Evolutionary conservation across 2,113 vertebrate genomes (phyloP).

Genomic region (Hassar affinis): DNA sequence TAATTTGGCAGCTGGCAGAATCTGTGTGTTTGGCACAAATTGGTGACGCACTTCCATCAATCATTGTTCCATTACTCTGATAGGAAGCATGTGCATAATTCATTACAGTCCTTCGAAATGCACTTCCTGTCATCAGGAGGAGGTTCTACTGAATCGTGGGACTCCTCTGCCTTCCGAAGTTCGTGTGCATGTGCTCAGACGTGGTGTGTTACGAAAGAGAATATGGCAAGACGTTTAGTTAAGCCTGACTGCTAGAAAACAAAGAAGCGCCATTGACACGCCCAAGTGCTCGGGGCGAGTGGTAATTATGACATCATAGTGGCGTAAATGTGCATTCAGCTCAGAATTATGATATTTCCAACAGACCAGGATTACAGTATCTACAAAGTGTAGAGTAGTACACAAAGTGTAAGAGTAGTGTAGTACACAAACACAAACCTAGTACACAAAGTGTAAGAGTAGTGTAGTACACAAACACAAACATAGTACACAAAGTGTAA

Average conservation of each 20-base stretch:
- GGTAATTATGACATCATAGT: not conserved
- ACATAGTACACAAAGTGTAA: too few relatives aligned
- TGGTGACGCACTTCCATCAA: not conserved
- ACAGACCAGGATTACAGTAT: too few relatives aligned
- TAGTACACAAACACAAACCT: too few relatives aligned
- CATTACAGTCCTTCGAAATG: not conserved
- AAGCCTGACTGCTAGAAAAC: too few relatives aligned
- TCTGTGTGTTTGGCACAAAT: not conserved
- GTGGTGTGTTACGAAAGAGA: too few relatives aligned
- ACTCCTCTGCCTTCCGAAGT: not conserved
- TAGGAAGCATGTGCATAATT: conserved; percentile 27
- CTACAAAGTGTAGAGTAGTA: too few relatives aligned
- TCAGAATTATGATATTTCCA: not conserved
- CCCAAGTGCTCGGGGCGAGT: not conserved
- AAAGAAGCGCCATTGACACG: not conserved
- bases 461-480: too few relatives aligned
- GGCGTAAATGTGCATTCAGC: not conserved
- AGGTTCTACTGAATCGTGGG: not conserved
- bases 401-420: too few relatives aligned
- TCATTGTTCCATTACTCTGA: conserved; percentile 29
- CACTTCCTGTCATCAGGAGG: not conserved
- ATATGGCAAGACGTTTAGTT: too few relatives aligned
- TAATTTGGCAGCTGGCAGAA: not conserved
- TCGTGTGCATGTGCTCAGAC: too few relatives aligned
- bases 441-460: too few relatives aligned